phyloP scores from a whole-genome alignment of 1,140 invertebrate species.

The Whitmania pigra region DNA sequence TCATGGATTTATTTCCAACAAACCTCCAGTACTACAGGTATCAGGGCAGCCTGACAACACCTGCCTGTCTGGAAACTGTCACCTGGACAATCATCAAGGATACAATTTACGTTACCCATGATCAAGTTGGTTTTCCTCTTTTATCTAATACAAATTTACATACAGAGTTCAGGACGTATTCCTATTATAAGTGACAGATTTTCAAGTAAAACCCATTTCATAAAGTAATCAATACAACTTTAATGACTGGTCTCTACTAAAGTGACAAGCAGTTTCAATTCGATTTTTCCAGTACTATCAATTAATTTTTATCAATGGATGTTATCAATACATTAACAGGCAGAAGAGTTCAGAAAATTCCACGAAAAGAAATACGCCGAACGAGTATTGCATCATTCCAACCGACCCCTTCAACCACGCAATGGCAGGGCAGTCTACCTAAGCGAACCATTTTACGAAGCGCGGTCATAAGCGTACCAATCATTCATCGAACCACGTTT shows the following conservation, averaged over 20 bases:
- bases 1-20: slow-evolving; percentile 7
- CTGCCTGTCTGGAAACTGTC: slow-evolving; percentile 57
- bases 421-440: slow-evolving; percentile 19
- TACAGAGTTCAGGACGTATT: not conserved
- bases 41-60: slow-evolving; percentile 62
- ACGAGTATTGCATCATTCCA: slow-evolving; percentile 3
- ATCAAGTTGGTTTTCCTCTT: slow-evolving; percentile 1
- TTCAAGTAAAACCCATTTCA: not conserved
- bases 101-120: slow-evolving; percentile 13
- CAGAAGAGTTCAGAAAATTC: slow-evolving; percentile 1
- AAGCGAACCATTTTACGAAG: not conserved
- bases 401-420: slow-evolving; percentile 21
- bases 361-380: not conserved
- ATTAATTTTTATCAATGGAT: too few relatives aligned
- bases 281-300: too few relatives aligned
- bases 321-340: not conserved
- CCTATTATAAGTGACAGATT: not conserved
- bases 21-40: slow-evolving; percentile 49
- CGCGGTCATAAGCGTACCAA: not conserved
- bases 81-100: slow-evolving; percentile 60
- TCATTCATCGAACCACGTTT: not conserved
- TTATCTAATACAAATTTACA: not conserved
- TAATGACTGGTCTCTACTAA: not conserved
- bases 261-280: too few relatives aligned
- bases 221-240: not conserved